Evolutionary conservation across 2,888 invertebrate species (phyloP).

Genomic region (Copidosoma aretas): DNA sequence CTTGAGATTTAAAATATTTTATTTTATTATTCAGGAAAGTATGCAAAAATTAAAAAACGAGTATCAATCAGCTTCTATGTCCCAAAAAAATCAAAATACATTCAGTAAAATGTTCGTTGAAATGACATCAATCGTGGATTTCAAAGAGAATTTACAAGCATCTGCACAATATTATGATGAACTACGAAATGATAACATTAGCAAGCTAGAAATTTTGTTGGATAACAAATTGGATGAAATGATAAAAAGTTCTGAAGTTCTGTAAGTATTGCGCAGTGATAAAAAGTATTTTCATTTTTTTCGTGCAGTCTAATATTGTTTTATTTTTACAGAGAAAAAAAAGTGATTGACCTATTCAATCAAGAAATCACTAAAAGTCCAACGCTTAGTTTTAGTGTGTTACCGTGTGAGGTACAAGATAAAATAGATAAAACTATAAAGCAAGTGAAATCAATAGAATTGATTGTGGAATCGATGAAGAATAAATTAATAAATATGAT

Average conservation of each 20-base stretch:
- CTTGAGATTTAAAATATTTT: slow-evolving; percentile 8
- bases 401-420: slow-evolving; percentile 45
- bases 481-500: slow-evolving; percentile 54
- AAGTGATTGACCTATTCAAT: slow-evolving; percentile 44
- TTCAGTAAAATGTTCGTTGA: slow-evolving; percentile 53
- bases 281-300: neutral
- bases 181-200: slow-evolving; percentile 47
- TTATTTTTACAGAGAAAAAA: slow-evolving; percentile 47
- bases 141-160: slow-evolving; percentile 42
- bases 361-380: slow-evolving; percentile 48
- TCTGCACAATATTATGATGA: slow-evolving; percentile 49
- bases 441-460: slow-evolving; percentile 46
- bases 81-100: slow-evolving; percentile 47
- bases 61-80: slow-evolving; percentile 43
- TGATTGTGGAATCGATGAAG: slow-evolving; percentile 47
- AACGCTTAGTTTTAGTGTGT: slow-evolving; percentile 50
- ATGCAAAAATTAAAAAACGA: slow-evolving; percentile 53
- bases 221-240: slow-evolving; percentile 41
- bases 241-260: slow-evolving; percentile 35
- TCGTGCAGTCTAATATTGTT: neutral
- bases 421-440: slow-evolving; percentile 45
- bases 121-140: slow-evolving; percentile 45
- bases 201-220: slow-evolving; percentile 45
- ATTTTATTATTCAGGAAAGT: slow-evolving; percentile 46
- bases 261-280: slow-evolving; percentile 41